Evolutionary conservation across 2,888 invertebrate species (phyloP).

Genomic region (Meteorus cinctellus): DNA sequence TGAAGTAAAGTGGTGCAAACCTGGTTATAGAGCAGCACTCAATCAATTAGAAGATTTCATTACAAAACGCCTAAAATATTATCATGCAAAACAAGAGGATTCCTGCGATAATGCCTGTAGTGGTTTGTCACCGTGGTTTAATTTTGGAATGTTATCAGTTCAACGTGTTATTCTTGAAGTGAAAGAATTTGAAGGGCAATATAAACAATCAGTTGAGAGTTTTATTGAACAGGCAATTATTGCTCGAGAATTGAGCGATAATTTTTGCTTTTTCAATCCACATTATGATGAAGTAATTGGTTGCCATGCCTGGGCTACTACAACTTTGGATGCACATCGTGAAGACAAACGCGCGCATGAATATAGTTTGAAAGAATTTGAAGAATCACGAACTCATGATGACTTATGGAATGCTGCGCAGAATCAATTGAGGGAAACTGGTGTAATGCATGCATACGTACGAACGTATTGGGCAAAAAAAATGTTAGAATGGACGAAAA

Average conservation of each 20-base stretch:
- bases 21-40: conserved; percentile 84
- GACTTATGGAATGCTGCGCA: conserved; percentile 94
- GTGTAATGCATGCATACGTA: conserved; percentile 95
- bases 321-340: conserved; percentile 85
- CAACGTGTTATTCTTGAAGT: conserved; percentile 87
- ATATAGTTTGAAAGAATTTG: conserved; percentile 83
- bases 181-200: conserved; percentile 77
- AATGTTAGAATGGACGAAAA: conserved; percentile 90
- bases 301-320: conserved; percentile 85
- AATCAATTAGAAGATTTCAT: conserved; percentile 82
- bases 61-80: conserved; percentile 79
- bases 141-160: conserved; percentile 91
- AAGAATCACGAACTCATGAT: conserved; percentile 85
- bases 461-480: conserved; percentile 98
- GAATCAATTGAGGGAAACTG: conserved; percentile 84
- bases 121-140: conserved; percentile 92
- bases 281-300: conserved; percentile 89
- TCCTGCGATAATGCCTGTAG: conserved; percentile 85
- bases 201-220: conserved; percentile 82
- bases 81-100: conserved; percentile 84
- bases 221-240: conserved; percentile 91
- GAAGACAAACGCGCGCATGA: conserved; percentile 85
- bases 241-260: conserved; percentile 89
- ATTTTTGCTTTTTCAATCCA: conserved; percentile 91
- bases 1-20: conserved; percentile 85